phyloP scores from a whole-genome alignment of 2,888 invertebrate genomes.

The Rambutsinella grinnellia region DNA sequence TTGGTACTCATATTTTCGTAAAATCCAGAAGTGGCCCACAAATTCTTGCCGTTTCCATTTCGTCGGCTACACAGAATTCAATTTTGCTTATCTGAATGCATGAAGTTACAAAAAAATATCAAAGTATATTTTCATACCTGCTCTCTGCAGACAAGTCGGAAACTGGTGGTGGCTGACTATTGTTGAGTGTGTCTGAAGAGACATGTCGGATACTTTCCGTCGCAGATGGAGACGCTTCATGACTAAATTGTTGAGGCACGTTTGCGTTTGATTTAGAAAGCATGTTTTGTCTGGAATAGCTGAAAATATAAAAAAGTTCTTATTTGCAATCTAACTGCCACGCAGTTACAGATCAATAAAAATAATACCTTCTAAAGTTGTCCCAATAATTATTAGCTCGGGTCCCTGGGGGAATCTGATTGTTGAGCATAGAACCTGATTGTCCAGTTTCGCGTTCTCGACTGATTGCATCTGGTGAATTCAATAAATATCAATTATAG shows the following conservation, averaged over 20 bases:
- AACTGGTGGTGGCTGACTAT: slow-evolving; percentile 4
- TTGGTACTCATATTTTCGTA: slow-evolving; percentile 62
- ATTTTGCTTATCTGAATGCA: no score
- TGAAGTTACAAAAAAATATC: no score
- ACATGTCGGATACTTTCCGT: slow-evolving; percentile 28
- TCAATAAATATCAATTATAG: not conserved
- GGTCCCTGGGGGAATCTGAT: slow-evolving; percentile 91
- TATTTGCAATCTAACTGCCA: slow-evolving; percentile 63
- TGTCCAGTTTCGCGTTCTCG: slow-evolving; percentile 27
- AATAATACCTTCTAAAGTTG: slow-evolving; percentile 84
- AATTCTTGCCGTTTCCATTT: slow-evolving; percentile 41
- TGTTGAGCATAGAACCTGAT: slow-evolving; percentile 74
- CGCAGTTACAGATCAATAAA: not conserved
- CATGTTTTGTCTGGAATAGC: slow-evolving; percentile 90
- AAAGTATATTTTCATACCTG: slow-evolving; percentile 11
- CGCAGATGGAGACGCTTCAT: slow-evolving; percentile 42
- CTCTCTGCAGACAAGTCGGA: slow-evolving; percentile 12
- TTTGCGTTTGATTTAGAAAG: slow-evolving; percentile 77
- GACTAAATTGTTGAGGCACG: slow-evolving; percentile 46
- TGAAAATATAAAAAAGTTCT: slow-evolving; percentile 72
- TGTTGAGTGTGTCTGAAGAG: slow-evolving; percentile 29
- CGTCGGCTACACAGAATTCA: slow-evolving; percentile 3
- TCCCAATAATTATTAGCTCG: slow-evolving; percentile 95
- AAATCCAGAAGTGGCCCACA: slow-evolving; percentile 55
- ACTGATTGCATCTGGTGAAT: slow-evolving; percentile 16